Base-by-base conservation (phyloP, 2,797 vertebrate genomes). In the Poecilia wingei region DNA sequence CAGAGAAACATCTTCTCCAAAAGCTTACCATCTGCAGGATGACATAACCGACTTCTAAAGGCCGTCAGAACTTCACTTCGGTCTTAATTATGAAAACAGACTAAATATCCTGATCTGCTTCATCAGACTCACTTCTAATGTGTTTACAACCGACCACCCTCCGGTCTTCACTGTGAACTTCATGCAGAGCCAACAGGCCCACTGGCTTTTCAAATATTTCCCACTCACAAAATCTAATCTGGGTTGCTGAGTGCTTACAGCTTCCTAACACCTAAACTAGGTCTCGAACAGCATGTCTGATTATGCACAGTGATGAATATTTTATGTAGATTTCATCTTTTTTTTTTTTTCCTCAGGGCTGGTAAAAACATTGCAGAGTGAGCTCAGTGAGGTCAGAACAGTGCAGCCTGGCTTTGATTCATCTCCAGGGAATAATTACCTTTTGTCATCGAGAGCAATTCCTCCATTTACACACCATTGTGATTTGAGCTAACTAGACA, bases 231-330 rank as follows among this genome's bases (percentile, higher is more conserved):
- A 79, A 70, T 83, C 51, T 79, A 71, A 84, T 82, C 74, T 74
- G 79, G 80, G 73, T 72, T 74, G 71, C 13, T 31, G 73, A 82
- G 72, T 13, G 61, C 55, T 82, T 75, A 77, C 78, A 82, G 82
- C 79, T 78, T 82, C 46, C 64, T 78, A 76, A 88, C 87, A 85
- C 83, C 80, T 83, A 75, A 82, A 87, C 71, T 80, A 74, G 87
- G 84, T 74, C 82, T 92, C 36, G 71, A 89, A 83, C 83, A 89
- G 78, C 81, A 20, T 86, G 83, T 87, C 73, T 86, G 78, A 89
- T 92, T 83, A 89, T 82, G 74, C 85, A 77, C 28, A 22, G 81
- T 61, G 51, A 72, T 91, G 86, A 88, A 92, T 91, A 86, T 92
- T 90, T 81, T 31, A 89, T 84, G 82, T n/a, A 51, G 47, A 84